phyloP scores from a whole-genome alignment of 1,140 invertebrate genomes.

The Apis mellifera region Amel_HAv3.1 CM009935.2:3391501-3392000 shows the following conservation, averaged over 20 bases:
- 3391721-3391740: slow-evolving; percentile 42
- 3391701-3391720: slow-evolving; percentile 38
- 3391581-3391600: too few relatives aligned
- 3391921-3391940: slow-evolving; percentile 33
- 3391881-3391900: slow-evolving; percentile 62
- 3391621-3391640: background rate
- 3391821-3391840: slow-evolving; percentile 70
- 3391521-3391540: background rate
- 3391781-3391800: slow-evolving; percentile 63
- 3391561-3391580: background rate
- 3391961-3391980: background rate
- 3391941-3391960: background rate
- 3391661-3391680: background rate
- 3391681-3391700: background rate
- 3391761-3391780: slow-evolving; percentile 73
- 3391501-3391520: too few relatives aligned
- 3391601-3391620: background rate
- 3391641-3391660: background rate
- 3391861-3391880: slow-evolving; percentile 70
- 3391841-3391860: slow-evolving; percentile 59
- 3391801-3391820: slow-evolving; percentile 76
- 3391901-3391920: background rate
- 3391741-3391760: slow-evolving; percentile 53
- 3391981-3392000: slow-evolving; percentile 14
- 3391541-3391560: slow-evolving; percentile 27